Base-by-base conservation (phyloP, 2,113 vertebrate species). In the Rhabdomys dilectus region DNA sequence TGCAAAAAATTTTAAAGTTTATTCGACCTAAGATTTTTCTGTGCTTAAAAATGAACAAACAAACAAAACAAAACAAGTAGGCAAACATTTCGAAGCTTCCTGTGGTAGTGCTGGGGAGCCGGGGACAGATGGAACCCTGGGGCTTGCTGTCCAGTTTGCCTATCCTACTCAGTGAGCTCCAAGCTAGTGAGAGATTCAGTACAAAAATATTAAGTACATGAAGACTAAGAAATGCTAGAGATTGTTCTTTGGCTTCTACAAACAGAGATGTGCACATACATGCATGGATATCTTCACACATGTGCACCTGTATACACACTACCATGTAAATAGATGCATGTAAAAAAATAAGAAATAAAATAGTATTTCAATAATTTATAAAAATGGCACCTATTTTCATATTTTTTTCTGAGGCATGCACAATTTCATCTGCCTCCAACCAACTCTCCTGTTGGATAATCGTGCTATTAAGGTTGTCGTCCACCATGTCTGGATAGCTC, bases 1-100 rank as follows among this genome's bases (percentile, higher is more conserved):
- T 91, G 39, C 45, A 70, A 96, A 92, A 7, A 96, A 64, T 75
- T 88, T 39, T 56, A 84, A 91, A 95, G 56, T 72, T 86, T 92
- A 39, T 45, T 48, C 34, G 10, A 68, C 16, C 22, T 93, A 31
- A 75, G 92, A 26, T 93, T 90, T 8, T 6, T 86, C 3, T 76
- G 13, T 93, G n/a, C 53, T 89, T 97, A 89, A 45, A 92, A 89
- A 8, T 53, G 88, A 81, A 3, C 58, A 42, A 64, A 34, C 60
- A 85, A 42, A 17, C 45, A 45, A 45, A 45, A 45, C 29, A 48
- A 51, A 66, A n/a, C 19, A 51, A 36, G 1, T 51, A 10, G 19
- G 22, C 42, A 64, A 77, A 73, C 21, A 56, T 89, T 92, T 92
- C 19, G 91, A 29, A 70, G 64, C 21, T 45, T 51, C 19, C 10